Conservation (phyloP, 2,888 invertebrate species). For the Aphrophora alni region DNA sequence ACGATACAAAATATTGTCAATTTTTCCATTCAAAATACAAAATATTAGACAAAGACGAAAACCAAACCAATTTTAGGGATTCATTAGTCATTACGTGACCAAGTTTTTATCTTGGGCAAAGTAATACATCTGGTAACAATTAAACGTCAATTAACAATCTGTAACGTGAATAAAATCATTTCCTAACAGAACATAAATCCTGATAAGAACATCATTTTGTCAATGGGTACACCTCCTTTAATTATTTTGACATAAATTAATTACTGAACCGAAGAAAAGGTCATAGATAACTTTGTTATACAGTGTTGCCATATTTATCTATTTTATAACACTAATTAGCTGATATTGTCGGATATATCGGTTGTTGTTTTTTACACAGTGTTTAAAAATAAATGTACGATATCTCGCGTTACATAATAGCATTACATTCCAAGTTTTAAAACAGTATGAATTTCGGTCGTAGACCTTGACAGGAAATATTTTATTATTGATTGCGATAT, state of each 20-base stretch:
- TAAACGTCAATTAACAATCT: neutral
- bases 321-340: neutral
- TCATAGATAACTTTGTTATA: neutral
- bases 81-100: no score
- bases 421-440: neutral
- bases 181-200: neutral
- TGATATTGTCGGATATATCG: neutral
- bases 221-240: neutral
- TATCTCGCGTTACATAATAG: neutral
- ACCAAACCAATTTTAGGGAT: no score
- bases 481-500: no score
- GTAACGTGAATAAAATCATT: neutral
- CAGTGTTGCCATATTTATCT: neutral
- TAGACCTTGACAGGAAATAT: no score
- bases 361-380: neutral
- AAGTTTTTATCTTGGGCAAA: no score
- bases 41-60: no score
- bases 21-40: no score
- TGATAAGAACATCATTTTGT: neutral
- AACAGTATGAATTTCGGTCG: no score
- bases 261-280: neutral
- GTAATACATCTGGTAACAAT: neutral
- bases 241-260: slow-evolving; percentile 6
- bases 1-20: no score
- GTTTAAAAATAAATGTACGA: neutral